Conservation (phyloP, 2,888 invertebrate genomes). For the Diplolepis rosae region DNA sequence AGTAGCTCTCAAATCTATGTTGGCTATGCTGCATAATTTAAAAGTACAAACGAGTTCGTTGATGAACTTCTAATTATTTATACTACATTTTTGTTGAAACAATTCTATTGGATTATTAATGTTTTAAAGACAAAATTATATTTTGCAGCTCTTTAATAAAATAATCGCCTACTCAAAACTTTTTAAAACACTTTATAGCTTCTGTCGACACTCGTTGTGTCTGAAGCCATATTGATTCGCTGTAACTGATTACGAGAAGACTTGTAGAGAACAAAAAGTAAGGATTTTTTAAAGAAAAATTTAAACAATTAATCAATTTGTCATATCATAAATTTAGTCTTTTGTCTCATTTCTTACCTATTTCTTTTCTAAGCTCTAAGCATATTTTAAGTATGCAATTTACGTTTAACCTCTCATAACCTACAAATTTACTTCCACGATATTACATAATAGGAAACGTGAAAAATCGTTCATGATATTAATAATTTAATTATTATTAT, state of each 20-base stretch:
- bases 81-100: not conserved
- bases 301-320: not conserved
- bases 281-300: not conserved
- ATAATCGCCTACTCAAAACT: not conserved
- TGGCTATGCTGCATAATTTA: not conserved
- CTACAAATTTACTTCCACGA: not conserved
- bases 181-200: not conserved
- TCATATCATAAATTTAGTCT: not conserved
- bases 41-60: not conserved
- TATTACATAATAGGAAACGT: conserved; percentile 8
- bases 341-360: not conserved
- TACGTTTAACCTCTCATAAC: not conserved
- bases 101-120: not conserved
- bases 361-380: not conserved
- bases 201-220: not conserved
- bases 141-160: too few relatives aligned
- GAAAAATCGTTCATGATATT: not conserved
- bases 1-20: not conserved
- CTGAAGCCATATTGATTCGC: conserved; percentile 7
- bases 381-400: not conserved
- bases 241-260: conserved; percentile 9
- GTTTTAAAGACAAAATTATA: too few relatives aligned
- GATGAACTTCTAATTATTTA: not conserved
- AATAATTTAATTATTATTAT: not conserved
- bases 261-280: not conserved